Conservation (phyloP, 1,140 invertebrate genomes). For the Megalopta genalis region DNA sequence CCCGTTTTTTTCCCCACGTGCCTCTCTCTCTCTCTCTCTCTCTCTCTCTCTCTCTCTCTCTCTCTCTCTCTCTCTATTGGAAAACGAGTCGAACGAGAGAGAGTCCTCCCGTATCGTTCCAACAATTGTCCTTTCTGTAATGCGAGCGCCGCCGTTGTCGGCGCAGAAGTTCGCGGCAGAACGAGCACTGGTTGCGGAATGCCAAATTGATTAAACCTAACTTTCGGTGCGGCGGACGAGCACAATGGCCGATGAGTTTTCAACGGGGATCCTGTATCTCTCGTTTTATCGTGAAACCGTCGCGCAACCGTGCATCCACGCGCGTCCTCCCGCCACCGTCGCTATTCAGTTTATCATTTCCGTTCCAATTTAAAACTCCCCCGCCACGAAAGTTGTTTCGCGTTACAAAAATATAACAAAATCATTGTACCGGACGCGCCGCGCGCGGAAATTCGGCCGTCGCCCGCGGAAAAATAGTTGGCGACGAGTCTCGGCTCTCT, state of each 20-base stretch:
- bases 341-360: slow-evolving; percentile 39
- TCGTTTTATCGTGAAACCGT: slow-evolving; percentile 45
- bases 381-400: not conserved
- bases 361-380: slow-evolving; percentile 45
- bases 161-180: slow-evolving; percentile 27
- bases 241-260: slow-evolving; percentile 55
- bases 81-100: not conserved
- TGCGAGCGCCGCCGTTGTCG: not conserved
- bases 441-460: not conserved
- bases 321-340: not conserved
- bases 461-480: not conserved
- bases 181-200: slow-evolving; percentile 44
- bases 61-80: not conserved
- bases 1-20: too few species aligned
- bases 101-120: slow-evolving; percentile 8
- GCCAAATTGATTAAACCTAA: slow-evolving; percentile 62
- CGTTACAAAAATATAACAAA: not conserved
- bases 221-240: slow-evolving; percentile 47
- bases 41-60: not conserved
- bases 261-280: slow-evolving; percentile 36
- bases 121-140: slow-evolving; percentile 35
- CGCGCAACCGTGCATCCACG: slow-evolving; percentile 30
- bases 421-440: not conserved
- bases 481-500: not conserved
- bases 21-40: too few species aligned